phyloP scores from a whole-genome alignment of 2,113 vertebrate genomes.

The Fregata magnificens region DNA sequence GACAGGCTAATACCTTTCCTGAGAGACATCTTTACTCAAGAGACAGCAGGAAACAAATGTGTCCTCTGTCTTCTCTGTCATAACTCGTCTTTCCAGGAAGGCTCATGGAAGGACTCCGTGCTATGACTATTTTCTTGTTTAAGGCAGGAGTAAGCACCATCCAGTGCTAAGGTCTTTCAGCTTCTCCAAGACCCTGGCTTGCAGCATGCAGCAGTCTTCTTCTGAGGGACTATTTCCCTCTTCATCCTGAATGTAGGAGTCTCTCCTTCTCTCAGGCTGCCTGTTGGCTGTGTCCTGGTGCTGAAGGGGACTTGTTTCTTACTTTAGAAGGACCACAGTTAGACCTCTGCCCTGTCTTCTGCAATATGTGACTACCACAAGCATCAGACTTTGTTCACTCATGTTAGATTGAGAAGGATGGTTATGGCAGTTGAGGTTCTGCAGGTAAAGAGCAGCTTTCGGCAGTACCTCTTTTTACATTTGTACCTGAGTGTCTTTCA shows the following conservation, averaged over 20 bases:
- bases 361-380: background rate
- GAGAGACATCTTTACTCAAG: slow-evolving; percentile 5
- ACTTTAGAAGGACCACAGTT: background rate
- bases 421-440: background rate
- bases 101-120: background rate
- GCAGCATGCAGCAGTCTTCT: background rate
- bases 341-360: background rate
- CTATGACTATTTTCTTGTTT: background rate
- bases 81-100: background rate
- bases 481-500: background rate
- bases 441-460: background rate
- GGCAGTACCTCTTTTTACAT: background rate
- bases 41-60: background rate
- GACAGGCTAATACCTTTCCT: slow-evolving; percentile 33
- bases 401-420: background rate
- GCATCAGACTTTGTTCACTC: background rate
- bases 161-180: background rate
- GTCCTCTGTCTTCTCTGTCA: background rate
- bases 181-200: background rate
- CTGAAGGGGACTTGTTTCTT: background rate
- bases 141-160: background rate
- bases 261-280: background rate
- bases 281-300: background rate
- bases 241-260: background rate
- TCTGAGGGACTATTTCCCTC: background rate